Conservation (phyloP, 2,113 vertebrate species). For the Gadus macrocephalus region DNA sequence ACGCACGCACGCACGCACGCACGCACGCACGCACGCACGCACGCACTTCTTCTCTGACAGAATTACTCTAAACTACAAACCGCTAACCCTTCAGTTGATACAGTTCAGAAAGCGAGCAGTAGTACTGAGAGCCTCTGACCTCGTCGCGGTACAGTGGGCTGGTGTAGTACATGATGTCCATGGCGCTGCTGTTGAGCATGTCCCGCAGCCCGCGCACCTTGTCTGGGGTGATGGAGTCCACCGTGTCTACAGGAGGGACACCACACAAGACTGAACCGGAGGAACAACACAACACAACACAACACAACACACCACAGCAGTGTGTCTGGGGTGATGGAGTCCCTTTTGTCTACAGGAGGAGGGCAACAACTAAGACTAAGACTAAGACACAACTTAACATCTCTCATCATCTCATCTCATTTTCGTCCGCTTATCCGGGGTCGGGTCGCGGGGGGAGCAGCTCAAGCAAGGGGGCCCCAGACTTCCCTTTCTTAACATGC, state of each 20-base stretch:
- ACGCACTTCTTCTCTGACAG: not conserved
- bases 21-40: not conserved
- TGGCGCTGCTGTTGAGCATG: slow-evolving; percentile 97
- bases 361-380: no score
- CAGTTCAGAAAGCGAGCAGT: not conserved
- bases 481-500: no score
- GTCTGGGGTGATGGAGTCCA: slow-evolving; percentile 90
- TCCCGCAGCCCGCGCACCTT: slow-evolving; percentile 92
- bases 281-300: not conserved
- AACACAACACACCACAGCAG: no score
- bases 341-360: no score
- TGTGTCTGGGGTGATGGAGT: no score
- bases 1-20: slow-evolving; percentile 12
- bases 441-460: no score
- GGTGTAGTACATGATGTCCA: slow-evolving; percentile 99
- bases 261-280: not conserved
- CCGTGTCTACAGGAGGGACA: slow-evolving; percentile 74
- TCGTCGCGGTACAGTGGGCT: slow-evolving; percentile 96
- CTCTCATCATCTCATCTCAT: no score
- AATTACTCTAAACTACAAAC: not conserved
- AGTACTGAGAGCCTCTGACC: slow-evolving; percentile 62
- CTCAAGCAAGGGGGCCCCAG: no score
- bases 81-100: no score
- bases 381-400: no score
- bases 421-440: no score